Evolutionary conservation across 2,888 invertebrate genomes (phyloP), one percentile per base, ranked within the genome.

Genomic region (Pyrgus malvae): DNA sequence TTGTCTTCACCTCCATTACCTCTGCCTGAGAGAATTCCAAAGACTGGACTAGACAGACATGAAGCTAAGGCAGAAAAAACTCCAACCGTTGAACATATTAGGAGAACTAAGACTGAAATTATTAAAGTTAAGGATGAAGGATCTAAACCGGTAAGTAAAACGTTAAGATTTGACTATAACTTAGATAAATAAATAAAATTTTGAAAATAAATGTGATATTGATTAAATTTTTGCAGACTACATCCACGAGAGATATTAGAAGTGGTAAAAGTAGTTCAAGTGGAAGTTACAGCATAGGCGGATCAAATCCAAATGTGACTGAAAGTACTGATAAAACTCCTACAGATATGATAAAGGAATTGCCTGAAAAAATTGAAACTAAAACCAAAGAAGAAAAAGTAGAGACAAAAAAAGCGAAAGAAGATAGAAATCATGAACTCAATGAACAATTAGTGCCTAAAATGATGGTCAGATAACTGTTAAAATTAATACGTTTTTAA

Each of bases 261-360:
- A 90, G 88, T 67, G 87, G 88, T 44, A 90, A 90, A 68, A 90
- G 89, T 74, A 90, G 90, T 75, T 90, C 90, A 58, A 90, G 90
- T 72, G 90, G 89, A 63, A 90, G 90, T 70, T 90, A 89, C 68
- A 89, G 88, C 72, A 79, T 90, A 80, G 81, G 84, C 57, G 88
- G 88, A 58, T 90, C 89, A 58, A 85, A 87, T 73, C 82, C 86
- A 19, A 90, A 88, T 67, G 73, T 88, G 11, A 82, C 84, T 41
- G 86, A 87, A 70, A 75, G 72, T 57, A 55, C 66, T 44, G 74
- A 78, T 38, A 83, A 83, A 70, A 72, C 72, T 38, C 66, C 69
- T n/a, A 70, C 70, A 25, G 80, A 81, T 55, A 84, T 78, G 66
- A 65, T 66, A 27, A 75, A 76, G 60, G 73, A 80, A 60, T 38